Percentiles rank a stretch among this genome's conserved stretches.
Conservation (phyloP, 2,113 vertebrate genomes). For the Procavia capensis region DNA sequence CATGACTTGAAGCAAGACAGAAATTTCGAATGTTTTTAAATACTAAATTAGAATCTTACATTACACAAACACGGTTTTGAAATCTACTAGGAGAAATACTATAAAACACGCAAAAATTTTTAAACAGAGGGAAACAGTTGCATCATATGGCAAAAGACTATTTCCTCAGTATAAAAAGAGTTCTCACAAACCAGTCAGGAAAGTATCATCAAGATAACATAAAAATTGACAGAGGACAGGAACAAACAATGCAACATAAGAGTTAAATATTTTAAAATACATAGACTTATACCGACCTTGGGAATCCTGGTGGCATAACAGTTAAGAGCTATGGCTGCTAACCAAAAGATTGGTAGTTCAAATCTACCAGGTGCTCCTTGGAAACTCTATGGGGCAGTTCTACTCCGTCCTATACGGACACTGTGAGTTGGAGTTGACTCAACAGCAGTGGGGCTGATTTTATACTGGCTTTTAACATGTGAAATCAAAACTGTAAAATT, state of each 20-base stretch:
- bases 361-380: too few species aligned
- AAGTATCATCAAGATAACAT: not conserved
- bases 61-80: not conserved
- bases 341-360: too few species aligned
- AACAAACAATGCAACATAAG: not conserved
- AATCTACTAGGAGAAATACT: not conserved
- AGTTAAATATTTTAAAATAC: not conserved
- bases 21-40: not conserved
- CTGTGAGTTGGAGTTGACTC: too few species aligned
- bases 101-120: not conserved
- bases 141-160: not conserved
- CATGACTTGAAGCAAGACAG: not conserved
- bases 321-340: too few species aligned
- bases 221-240: not conserved
- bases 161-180: too few species aligned
- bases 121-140: not conserved
- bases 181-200: not conserved
- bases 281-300: not conserved
- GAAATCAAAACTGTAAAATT: constrained; percentile 3
- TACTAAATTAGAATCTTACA: not conserved
- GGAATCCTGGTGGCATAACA: too few species aligned
- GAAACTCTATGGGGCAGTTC: too few species aligned
- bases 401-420: too few species aligned
- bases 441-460: too few species aligned
- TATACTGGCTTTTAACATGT: not conserved